A percentile compares a stretch with the other conserved stretches of the same genome.
Conservation (phyloP, 2,888 invertebrate species). For the Rhodophaea formosa region DNA sequence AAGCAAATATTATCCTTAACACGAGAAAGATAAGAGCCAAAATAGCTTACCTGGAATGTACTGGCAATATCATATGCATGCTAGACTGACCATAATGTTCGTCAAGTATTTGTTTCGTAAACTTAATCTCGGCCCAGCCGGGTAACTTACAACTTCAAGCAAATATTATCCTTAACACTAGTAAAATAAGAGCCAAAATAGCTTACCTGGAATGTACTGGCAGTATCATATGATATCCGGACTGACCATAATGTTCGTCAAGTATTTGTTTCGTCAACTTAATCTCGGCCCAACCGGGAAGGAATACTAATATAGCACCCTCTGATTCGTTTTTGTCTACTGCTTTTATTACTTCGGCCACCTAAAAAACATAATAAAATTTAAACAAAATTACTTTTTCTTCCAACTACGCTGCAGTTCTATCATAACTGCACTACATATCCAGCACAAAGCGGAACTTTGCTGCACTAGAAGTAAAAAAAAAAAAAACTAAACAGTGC, state of each 20-base stretch:
- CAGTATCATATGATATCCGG: conserved; percentile 62
- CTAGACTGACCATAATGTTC: conserved; percentile 39
- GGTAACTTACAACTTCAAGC: conserved; percentile 88
- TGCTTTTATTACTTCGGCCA: conserved; percentile 76
- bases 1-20: no score
- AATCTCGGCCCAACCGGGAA: conserved; percentile 89
- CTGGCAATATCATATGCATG: no score
- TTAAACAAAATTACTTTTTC: no score
- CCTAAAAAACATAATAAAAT: conserved; percentile 40
- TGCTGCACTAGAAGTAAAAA: no score
- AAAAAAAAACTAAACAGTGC: no score
- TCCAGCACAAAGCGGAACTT: no score
- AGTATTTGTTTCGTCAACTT: conserved; percentile 71
- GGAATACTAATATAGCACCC: conserved; percentile 87
- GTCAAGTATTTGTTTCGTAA: conserved; percentile 71
- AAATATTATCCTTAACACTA: no score
- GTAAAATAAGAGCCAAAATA: conserved; percentile 21
- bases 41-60: conserved; percentile 85
- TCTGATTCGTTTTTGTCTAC: conserved; percentile 80
- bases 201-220: conserved; percentile 80
- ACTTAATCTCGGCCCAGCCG: conserved; percentile 87
- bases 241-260: conserved; percentile 46
- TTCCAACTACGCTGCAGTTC: no score
- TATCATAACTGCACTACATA: no score
- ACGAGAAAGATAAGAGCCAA: no score